Conservation (phyloP, 2,888 invertebrate species). For the Zelleria hepariella region DNA sequence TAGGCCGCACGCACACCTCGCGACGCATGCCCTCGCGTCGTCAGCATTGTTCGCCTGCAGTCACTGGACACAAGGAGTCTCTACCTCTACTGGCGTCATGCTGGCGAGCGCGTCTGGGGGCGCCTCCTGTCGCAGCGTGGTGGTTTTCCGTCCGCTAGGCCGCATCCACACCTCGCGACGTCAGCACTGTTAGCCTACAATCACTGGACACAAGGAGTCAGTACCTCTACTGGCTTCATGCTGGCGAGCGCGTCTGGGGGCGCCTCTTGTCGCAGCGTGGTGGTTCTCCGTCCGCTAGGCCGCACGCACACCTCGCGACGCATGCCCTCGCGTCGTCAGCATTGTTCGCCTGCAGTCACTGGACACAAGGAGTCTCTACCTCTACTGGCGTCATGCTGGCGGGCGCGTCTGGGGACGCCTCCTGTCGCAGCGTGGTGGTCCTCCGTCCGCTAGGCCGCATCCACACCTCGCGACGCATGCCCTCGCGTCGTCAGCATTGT, state of each 20-base stretch:
- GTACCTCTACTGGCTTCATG: slow-evolving; percentile 84
- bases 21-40: neutral
- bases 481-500: neutral
- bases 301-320: slow-evolving; percentile 80
- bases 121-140: slow-evolving; percentile 72
- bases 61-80: neutral
- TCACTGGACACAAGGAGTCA: too few relatives aligned
- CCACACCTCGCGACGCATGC: slow-evolving; percentile 72
- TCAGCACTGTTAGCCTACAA: neutral
- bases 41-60: neutral
- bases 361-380: slow-evolving; percentile 66
- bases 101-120: slow-evolving; percentile 75
- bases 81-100: slow-evolving; percentile 85
- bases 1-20: slow-evolving; percentile 86
- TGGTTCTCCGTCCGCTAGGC: slow-evolving; percentile 78
- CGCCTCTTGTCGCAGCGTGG: slow-evolving; percentile 72
- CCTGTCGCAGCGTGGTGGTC: slow-evolving; percentile 67
- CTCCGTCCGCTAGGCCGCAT: slow-evolving; percentile 84
- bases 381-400: slow-evolving; percentile 82
- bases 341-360: neutral
- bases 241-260: slow-evolving; percentile 75
- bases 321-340: neutral
- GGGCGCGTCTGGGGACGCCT: slow-evolving; percentile 73
- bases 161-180: slow-evolving; percentile 80
- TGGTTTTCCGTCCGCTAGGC: slow-evolving; percentile 78